Base-by-base conservation (phyloP, 2,888 invertebrate species). In the Pachydiplax longipennis region DNA sequence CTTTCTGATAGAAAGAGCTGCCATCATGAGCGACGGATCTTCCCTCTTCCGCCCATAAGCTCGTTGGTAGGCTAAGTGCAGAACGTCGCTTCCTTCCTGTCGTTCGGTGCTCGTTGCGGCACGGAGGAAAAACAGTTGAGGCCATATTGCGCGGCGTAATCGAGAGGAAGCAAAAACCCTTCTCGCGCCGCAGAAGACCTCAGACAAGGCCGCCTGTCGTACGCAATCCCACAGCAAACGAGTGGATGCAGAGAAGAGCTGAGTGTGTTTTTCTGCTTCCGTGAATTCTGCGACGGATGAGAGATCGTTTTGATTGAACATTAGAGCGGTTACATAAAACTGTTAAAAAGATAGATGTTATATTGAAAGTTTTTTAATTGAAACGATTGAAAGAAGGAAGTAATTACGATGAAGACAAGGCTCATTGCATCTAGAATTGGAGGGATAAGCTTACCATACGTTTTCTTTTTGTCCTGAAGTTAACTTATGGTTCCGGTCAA, bases 41-140 rank as follows among this genome's bases (percentile, higher is more conserved):
- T 87, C 61, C 22, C 87, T 35, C 37, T 12, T 37, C 18, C 37
- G 61, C 22, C 35, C 35, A n/a, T 65, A 65, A 37, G 87, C 87
- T 37, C 87, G 22, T 61, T 87, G 61, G 65, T 61, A 61, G n/a
- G 87, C 87, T n/a, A 87, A 53, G 2, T 61, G 61, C 61, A 87
- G 37, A 13, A 87, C 4, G 12, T n/a, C 61, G 10, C 37, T 35
- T 2, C 61, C 61, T 40, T 53, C 83, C 58, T 8, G 37, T 13
- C 61, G 13, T 6, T 53, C 83, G 6, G 58, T 3, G 12, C 10
- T 35, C 35, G 22, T 22, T 15, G 87, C 58, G 12, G 87, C 87
- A 35, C 65, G 35, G 22, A 87, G 37, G 37, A 87, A 61, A 18
- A 87, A 87, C 61, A 87, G 87, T 61, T 87, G 87, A n/a, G 87